Evolutionary conservation across 2,888 invertebrate genomes (phyloP), one percentile per base, ranked within the genome.

Genomic region (Lomographa bimaculata): DNA sequence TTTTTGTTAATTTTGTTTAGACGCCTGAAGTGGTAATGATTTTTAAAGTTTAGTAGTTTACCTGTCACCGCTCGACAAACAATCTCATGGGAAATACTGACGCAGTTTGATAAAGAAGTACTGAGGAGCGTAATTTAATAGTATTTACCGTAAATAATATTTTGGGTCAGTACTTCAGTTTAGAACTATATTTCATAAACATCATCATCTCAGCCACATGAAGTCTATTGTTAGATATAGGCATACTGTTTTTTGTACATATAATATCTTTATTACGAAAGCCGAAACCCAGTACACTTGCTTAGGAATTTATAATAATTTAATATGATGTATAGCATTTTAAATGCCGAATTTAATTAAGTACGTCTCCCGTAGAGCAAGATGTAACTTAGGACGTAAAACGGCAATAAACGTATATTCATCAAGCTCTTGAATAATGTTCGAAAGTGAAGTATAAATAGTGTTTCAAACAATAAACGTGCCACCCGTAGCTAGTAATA

Each of bases 101-200:
- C 50, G 52, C 54, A 43, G 55, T 45, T 64, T 57, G 57, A 68
- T 68, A 71, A 69, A 50, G 54, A 43, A 67, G 62, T 57, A 29
- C 34, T 32, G 23, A 32, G 38, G n/a, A 14, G 40, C 30, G 43
- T 53, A 60, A 70, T 64, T 67, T 68, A 70, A 64, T 68, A 60
- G 62, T n/a, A n/a, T n/a, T n/a, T n/a, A n/a, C 68, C 56, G 52
- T 73, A 73, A 76, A 78, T 67, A 67, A 60, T 57, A 66, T 71
- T 72, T 71, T 64, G 52, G 64, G 56, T 46, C 57, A 54, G 17
- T 19, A 19, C 30, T 32, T 33, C 7, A 14, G 23, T 20, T 26
- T 20, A 9, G n/a, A n/a, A n/a, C n/a, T n/a, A n/a, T n/a, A n/a
- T n/a, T n/a, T n/a, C n/a, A n/a, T n/a, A n/a, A n/a, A n/a, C n/a